Conservation (phyloP, 2,113 vertebrate genomes). For the Cranoglanis bouderius region DNA sequence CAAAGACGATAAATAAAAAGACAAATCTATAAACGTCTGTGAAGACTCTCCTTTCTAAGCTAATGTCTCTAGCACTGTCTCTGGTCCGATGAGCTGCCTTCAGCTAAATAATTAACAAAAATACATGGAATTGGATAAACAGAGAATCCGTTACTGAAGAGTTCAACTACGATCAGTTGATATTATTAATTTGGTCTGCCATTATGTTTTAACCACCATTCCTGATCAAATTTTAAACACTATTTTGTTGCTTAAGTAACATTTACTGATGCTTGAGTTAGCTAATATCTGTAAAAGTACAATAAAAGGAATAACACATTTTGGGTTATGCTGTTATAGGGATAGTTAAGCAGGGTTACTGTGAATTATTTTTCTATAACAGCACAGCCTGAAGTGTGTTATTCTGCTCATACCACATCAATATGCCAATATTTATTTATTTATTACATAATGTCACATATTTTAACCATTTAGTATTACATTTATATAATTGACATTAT, state of each 20-base stretch:
- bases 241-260: neutral
- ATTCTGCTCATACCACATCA: neutral
- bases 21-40: neutral
- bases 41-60: neutral
- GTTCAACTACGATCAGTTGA: neutral
- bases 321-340: neutral
- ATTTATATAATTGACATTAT: neutral
- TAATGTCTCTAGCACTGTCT: neutral
- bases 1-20: neutral
- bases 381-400: neutral
- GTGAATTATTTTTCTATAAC: neutral
- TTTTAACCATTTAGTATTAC: neutral
- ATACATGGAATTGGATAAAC: neutral
- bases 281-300: neutral
- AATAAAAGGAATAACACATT: neutral
- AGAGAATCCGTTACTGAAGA: neutral
- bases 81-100: too few species aligned
- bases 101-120: too few species aligned
- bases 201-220: neutral
- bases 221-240: neutral
- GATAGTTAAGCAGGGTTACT: neutral
- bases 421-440: neutral
- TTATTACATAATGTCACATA: neutral
- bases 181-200: neutral
- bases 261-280: neutral